Conservation (phyloP, 2,888 invertebrate genomes). For the Syritta pipiens region DNA sequence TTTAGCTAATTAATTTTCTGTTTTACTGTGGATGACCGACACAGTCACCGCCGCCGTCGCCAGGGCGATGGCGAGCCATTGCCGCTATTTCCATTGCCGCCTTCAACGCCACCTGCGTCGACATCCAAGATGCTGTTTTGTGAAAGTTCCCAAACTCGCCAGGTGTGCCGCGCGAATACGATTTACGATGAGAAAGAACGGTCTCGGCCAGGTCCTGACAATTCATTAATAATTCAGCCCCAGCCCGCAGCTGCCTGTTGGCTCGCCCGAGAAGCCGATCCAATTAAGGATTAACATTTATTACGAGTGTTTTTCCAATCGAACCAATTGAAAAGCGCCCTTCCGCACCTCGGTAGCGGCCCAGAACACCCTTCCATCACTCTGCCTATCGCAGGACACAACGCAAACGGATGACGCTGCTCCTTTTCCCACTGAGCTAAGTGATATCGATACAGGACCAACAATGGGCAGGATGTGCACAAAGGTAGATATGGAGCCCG, state of each 20-base stretch:
- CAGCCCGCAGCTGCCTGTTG: neutral
- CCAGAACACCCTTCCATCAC: too few species aligned
- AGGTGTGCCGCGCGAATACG: conserved; percentile 20
- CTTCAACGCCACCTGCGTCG: conserved; percentile 3
- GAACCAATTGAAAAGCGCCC: conserved; percentile 59
- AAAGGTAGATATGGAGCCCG: conserved; percentile 42
- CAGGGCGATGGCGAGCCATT: neutral
- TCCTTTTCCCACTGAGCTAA: neutral
- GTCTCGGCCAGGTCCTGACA: conserved; percentile 36
- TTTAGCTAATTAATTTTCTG: conserved; percentile 67
- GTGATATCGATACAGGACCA: conserved; percentile 26
- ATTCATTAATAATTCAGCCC: conserved; percentile 61
- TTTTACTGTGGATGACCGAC: conserved; percentile 4
- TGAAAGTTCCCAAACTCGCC: neutral
- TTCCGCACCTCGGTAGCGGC: conserved; percentile 38
- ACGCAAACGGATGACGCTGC: conserved; percentile 4
- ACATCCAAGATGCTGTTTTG: conserved; percentile 23
- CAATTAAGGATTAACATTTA: conserved; percentile 69
- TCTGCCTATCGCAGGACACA: neutral
- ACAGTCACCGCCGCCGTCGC: neutral
- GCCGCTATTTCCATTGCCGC: neutral
- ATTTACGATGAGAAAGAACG: conserved; percentile 27
- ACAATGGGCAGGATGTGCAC: conserved; percentile 54
- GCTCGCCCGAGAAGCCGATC: conserved; percentile 45
- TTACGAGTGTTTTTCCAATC: conserved; percentile 62